phyloP scores from a whole-genome alignment of 1,140 invertebrate genomes.

The Rhagoletis pomonella region DNA sequence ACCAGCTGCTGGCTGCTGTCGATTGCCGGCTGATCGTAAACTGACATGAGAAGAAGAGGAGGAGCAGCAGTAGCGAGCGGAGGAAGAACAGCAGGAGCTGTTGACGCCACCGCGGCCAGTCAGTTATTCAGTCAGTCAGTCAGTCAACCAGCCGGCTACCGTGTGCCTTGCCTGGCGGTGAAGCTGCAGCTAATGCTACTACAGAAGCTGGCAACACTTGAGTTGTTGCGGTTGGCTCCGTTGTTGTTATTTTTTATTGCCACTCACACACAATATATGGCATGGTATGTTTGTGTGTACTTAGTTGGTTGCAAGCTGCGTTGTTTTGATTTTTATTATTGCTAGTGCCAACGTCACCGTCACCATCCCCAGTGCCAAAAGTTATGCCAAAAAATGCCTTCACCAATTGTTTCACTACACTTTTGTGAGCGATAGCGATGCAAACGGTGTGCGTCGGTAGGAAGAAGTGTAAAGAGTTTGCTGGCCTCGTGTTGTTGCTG shows the following conservation, averaged over 20 bases:
- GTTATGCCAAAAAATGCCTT: neutral
- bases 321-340: constrained; percentile 35
- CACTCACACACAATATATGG: neutral
- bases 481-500: neutral
- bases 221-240: constrained; percentile 24
- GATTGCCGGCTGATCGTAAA: constrained; percentile 48
- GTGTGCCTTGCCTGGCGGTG: neutral
- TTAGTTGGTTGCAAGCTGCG: constrained; percentile 26
- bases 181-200: neutral
- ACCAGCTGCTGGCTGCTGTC: constrained; percentile 29
- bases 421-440: neutral
- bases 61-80: no score
- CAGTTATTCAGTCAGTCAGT: constrained; percentile 4
- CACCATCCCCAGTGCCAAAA: no score
- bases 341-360: no score
- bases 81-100: neutral
- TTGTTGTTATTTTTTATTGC: constrained; percentile 28
- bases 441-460: no score
- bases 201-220: constrained; percentile 42
- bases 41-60: neutral
- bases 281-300: no score
- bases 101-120: neutral
- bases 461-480: neutral
- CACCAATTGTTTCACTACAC: constrained; percentile 39
- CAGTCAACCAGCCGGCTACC: neutral